These are phyloP conservation scores for Lycaon pictus DNA, from an alignment of 2,113 vertebrate genomes.

Conservation along the genomic window DNA sequence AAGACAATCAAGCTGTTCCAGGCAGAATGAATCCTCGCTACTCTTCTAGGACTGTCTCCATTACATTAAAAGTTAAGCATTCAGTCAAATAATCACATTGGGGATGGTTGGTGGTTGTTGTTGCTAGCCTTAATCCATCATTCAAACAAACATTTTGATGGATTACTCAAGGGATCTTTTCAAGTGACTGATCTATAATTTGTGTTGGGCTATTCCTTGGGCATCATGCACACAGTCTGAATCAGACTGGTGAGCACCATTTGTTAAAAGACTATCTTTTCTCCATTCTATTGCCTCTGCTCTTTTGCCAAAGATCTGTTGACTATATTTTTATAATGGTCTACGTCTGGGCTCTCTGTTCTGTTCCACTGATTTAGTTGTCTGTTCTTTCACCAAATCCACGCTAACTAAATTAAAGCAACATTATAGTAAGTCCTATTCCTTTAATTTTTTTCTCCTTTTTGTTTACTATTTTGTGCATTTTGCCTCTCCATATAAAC, in stretches of 20 bases:
- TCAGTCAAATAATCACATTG: constrained; percentile 1
- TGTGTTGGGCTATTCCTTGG: not conserved
- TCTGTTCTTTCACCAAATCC: not conserved
- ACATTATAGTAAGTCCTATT: not conserved
- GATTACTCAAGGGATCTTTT: constrained; percentile 38
- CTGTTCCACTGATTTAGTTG: not conserved
- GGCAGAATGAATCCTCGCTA: not conserved
- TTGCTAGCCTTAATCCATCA: constrained; percentile 5
- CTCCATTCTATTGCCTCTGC: not conserved
- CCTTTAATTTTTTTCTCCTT: not conserved
- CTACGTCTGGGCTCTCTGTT: not conserved
- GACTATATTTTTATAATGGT: not conserved
- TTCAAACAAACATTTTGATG: constrained; percentile 17
- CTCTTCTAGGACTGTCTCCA: not conserved
- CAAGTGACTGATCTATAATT: constrained; percentile 35
- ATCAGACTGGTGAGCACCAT: not conserved
- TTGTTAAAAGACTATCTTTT: not conserved
- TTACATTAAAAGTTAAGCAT: constrained; percentile 50
- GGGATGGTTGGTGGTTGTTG: not conserved
- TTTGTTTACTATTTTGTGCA: not conserved
- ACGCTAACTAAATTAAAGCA: not conserved
- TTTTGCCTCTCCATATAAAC: not conserved
- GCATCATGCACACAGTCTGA: not conserved
- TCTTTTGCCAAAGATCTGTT: not conserved
- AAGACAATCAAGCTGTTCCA: constrained; percentile 66